These are phyloP conservation scores for Stenopsyche tienmushanensis DNA, from an alignment of 1,140 invertebrate genomes.

Conservation along the genomic window DNA sequence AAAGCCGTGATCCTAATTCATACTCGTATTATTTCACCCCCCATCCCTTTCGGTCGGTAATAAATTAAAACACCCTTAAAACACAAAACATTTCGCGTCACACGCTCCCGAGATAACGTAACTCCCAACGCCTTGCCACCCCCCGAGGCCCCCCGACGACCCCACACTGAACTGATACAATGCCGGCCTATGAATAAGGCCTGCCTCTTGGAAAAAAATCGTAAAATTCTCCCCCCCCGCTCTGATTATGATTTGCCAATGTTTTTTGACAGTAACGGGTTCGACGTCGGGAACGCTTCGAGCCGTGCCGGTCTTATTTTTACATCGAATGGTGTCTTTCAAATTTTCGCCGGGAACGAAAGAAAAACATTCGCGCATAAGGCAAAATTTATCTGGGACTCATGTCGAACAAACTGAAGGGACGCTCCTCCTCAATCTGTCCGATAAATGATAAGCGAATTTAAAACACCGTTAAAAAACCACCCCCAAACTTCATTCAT, in stretches of 20 bases:
- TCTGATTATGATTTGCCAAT: constrained; percentile 38
- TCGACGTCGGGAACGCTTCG: no score
- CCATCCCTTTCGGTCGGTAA: constrained; percentile 41
- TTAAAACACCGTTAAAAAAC: no score
- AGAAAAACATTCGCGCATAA: no score
- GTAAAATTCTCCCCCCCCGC: constrained; percentile 24
- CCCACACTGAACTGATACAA: constrained; percentile 8
- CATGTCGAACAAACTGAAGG: no score
- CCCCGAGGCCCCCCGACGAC: constrained; percentile 13
- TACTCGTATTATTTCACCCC: constrained; percentile 42
- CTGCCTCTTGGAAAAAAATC: constrained; percentile 21
- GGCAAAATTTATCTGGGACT: no score
- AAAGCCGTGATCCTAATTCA: constrained; percentile 42
- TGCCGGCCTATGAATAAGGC: neutral
- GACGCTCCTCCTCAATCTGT: no score
- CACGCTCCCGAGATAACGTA: constrained; percentile 41
- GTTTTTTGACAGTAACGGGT: constrained; percentile 32
- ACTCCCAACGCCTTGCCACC: constrained; percentile 19
- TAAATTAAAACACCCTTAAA: constrained; percentile 44
- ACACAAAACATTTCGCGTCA: constrained; percentile 43
- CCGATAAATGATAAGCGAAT: no score
- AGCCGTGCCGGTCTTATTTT: no score
- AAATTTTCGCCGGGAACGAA: no score
- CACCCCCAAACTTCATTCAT: no score
- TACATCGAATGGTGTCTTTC: no score